Conservation (phyloP, 2,113 vertebrate species). For the Nannospalax galili region DNA sequence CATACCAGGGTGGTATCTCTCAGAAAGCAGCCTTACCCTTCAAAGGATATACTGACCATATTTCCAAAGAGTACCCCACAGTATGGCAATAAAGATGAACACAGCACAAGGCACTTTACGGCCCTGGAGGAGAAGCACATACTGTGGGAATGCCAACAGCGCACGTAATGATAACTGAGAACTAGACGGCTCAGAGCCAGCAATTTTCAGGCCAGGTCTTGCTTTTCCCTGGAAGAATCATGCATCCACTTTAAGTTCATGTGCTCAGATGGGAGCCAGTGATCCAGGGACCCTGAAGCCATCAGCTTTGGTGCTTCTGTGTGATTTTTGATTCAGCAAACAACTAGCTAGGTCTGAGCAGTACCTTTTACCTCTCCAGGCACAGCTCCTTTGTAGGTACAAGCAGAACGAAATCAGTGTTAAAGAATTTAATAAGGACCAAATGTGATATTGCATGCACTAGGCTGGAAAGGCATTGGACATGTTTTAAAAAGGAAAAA, state of each 20-base stretch:
- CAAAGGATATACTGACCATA: slow-evolving; percentile 5
- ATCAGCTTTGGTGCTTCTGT: not conserved
- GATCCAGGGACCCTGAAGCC: not conserved
- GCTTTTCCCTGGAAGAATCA: not conserved
- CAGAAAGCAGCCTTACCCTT: slow-evolving; percentile 11
- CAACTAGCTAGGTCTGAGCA: not conserved
- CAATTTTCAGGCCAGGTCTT: not conserved
- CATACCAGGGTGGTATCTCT: slow-evolving; percentile 43
- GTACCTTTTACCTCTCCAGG: not conserved
- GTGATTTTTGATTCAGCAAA: not conserved
- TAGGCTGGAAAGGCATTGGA: not conserved
- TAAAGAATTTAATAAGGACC: not conserved
- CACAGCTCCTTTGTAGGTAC: not conserved
- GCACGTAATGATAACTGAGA: not conserved
- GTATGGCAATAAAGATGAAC: slow-evolving; percentile 48
- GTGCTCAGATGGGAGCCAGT: not conserved
- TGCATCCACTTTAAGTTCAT: not conserved
- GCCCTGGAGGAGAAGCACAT: not conserved
- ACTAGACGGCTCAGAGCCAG: not conserved
- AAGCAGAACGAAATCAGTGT: not conserved
- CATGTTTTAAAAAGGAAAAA: not conserved
- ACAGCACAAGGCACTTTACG: not conserved
- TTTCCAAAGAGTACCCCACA: slow-evolving; percentile 6
- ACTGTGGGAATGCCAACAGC: not conserved
- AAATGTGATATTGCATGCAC: not conserved